These are phyloP conservation scores for Graphium colonna DNA, from an alignment of 2,888 invertebrate species.

Conservation along the genomic window DNA sequence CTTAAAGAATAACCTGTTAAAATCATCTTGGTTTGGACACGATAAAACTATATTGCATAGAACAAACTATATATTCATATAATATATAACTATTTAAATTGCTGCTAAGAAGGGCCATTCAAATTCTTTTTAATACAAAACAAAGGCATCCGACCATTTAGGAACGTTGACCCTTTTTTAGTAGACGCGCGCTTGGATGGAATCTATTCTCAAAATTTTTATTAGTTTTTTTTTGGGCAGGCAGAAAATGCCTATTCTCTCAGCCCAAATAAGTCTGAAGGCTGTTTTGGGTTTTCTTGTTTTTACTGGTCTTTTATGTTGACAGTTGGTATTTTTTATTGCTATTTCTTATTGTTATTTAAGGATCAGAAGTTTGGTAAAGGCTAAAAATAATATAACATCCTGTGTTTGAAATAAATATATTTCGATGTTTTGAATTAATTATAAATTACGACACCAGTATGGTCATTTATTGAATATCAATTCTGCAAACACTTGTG, in stretches of 20 bases:
- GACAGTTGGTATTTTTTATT: not conserved
- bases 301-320: conserved; percentile 8
- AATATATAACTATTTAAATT: conserved; percentile 18
- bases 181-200: conserved; percentile 14
- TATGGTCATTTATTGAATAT: too few relatives aligned
- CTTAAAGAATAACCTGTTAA: not conserved
- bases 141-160: conserved; percentile 17
- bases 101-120: conserved; percentile 24
- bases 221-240: conserved; percentile 15
- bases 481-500: too few relatives aligned
- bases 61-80: too few relatives aligned
- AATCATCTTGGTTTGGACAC: not conserved
- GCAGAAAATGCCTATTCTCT: conserved; percentile 16
- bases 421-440: too few relatives aligned
- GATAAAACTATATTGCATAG: not conserved
- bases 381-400: too few relatives aligned
- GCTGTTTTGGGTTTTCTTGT: conserved; percentile 1
- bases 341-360: too few relatives aligned
- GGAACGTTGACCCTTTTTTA: conserved; percentile 19
- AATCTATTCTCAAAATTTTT: conserved; percentile 23
- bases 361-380: too few relatives aligned
- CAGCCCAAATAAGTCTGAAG: conserved; percentile 10
- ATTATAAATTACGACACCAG: too few relatives aligned
- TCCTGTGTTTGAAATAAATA: too few relatives aligned
- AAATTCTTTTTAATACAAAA: conserved; percentile 16